Evolutionary conservation across 2,113 vertebrate genomes (phyloP), one percentile per base, ranked within the genome.

Genomic region (Thomomys bottae): DNA sequence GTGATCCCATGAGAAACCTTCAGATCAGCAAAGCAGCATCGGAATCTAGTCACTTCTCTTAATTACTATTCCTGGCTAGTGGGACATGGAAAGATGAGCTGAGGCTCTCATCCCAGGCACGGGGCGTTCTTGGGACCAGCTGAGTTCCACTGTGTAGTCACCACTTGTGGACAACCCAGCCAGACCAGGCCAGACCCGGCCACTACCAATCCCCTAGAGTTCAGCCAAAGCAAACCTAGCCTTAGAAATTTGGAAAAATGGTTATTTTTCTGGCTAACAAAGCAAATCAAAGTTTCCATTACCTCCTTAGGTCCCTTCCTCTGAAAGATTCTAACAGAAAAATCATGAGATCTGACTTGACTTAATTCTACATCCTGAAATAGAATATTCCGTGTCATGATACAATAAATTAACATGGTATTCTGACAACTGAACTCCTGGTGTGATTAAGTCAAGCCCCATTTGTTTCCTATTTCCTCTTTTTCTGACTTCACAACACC

Each of bases 401-500:
- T 49, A 23, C 49, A 66, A 66, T 89, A 88, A 84, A 81, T 95
- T 78, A 71, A 54, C 84, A 45, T 71, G 36, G 54, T 75, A 11
- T 91, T 84, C 72, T 92, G 81, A 78, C 49, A 80, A 77, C 79
- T 28, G 68, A 88, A 66, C 49, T 88, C 72, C 64, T 59, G 57
- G 54, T 87, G n/a, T 89, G 80, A 93, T 86, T 59, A 91, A 93
- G 77, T 91, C 70, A 93, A 88, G 81, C 49, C 40, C 87, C 72
- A 45, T 84, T 94, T 38, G 34, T 81, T 92, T 90, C 89, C 90
- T 92, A 57, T 89, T 92, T 92, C 78, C 86, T 79, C 77, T 85
- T 82, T 59, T 28, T 88, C 34, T 24, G 21, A 40, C 36, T 87
- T 26, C 26, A 10, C 67, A 82, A 76, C 70, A 49, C 32, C 72